A percentile compares a stretch with the other conserved stretches of the same genome.
Conservation (phyloP, 2,113 vertebrate species). For the Phylloscopus whistleri region DNA sequence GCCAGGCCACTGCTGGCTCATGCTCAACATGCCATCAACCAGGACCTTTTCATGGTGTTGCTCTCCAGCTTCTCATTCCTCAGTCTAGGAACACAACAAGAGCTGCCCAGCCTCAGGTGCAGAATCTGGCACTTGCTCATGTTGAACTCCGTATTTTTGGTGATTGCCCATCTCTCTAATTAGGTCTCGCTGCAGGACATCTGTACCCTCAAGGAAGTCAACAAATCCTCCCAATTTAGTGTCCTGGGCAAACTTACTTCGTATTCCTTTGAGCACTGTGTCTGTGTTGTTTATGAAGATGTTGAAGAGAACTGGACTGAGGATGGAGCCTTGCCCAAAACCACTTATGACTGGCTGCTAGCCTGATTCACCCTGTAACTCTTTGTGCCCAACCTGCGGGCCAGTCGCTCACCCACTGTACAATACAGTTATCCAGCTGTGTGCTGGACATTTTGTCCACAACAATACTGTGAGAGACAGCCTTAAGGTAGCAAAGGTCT, state of each 20-base stretch:
- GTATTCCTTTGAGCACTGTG: accelerated
- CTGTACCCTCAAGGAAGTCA: not conserved
- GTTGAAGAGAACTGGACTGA: not conserved
- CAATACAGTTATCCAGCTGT: not conserved
- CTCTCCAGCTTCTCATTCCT: not conserved
- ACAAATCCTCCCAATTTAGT: not conserved
- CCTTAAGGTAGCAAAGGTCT: not conserved
- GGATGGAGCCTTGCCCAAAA: not conserved
- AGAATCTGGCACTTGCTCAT: accelerated
- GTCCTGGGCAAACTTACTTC: not conserved
- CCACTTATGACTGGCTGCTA: not conserved
- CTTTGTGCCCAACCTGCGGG: not conserved
- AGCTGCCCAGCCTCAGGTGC: not conserved
- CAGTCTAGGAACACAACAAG: not conserved
- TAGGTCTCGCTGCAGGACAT: not conserved
- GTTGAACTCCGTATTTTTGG: not conserved
- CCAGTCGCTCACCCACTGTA: not conserved
- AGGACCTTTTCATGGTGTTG: accelerated
- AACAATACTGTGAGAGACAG: not conserved
- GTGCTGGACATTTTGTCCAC: too few relatives aligned
- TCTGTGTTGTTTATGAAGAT: not conserved
- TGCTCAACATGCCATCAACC: accelerated
- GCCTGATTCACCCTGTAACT: not conserved
- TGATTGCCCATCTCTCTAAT: not conserved
- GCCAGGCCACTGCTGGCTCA: not conserved